These are phyloP conservation scores for Chesias legatella DNA, from an alignment of 2,888 invertebrate genomes.

Conservation along the genomic window DNA sequence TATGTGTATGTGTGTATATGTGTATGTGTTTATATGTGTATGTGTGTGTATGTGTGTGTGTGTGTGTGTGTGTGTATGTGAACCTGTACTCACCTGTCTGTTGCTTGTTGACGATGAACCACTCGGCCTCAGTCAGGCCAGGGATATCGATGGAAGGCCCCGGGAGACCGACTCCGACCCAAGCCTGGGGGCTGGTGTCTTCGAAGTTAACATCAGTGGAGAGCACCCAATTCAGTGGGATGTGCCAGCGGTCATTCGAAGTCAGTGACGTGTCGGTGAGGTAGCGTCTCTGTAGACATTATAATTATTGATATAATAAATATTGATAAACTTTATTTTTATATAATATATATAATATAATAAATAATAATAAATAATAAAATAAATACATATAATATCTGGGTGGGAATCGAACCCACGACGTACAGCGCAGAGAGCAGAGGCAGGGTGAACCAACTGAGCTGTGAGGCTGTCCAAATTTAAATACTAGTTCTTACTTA, in stretches of 20 bases:
- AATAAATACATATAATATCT: not conserved
- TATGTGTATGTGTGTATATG: no score
- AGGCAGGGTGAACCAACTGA: no score
- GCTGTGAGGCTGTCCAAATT: no score
- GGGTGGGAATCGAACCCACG: no score
- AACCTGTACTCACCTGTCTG: conserved; percentile 76
- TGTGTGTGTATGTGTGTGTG: no score
- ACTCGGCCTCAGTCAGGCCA: conserved; percentile 53
- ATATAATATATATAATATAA: no score
- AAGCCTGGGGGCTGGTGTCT: conserved; percentile 68
- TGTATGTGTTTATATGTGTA: no score
- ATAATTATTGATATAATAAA: not conserved
- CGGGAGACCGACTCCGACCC: conserved; percentile 59
- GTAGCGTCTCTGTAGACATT: conserved; percentile 49
- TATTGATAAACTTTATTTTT: no score
- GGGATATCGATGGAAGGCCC: conserved; percentile 47
- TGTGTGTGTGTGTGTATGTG: no score
- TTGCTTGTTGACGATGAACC: conserved; percentile 83
- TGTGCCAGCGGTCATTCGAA: conserved; percentile 68
- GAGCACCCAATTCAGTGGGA: conserved; percentile 77
- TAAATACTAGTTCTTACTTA: no score
- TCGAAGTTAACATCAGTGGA: conserved; percentile 61
- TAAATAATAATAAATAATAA: not conserved
- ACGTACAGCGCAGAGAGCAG: no score
- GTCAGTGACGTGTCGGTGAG: conserved; percentile 50